phyloP scores from a whole-genome alignment of 2,797 vertebrate species.

The Caiman crocodilus region DNA sequence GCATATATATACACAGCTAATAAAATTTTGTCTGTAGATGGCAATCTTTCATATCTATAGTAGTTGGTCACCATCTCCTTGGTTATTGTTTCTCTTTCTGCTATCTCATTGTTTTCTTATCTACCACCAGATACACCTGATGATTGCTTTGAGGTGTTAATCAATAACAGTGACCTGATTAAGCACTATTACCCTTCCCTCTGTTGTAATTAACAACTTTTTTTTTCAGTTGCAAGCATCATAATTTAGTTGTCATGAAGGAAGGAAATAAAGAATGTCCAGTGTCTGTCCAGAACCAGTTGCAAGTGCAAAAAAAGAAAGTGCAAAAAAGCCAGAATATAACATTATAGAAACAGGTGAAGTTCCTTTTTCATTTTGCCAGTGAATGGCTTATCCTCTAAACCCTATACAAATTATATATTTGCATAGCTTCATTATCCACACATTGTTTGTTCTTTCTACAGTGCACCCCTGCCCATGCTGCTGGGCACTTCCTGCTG shows the following conservation, averaged over 20 bases:
- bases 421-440: not conserved
- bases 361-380: not conserved
- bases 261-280: not conserved
- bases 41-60: not conserved
- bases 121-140: constrained; percentile 24
- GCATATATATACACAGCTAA: not conserved
- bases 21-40: not conserved
- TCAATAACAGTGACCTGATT: constrained; percentile 58
- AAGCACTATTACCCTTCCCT: not conserved
- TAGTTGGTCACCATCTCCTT: not conserved
- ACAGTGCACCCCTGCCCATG: too few relatives aligned
- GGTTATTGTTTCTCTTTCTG: not conserved
- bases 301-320: not conserved
- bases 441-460: not conserved
- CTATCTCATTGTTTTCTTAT: constrained; percentile 53
- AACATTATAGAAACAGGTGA: not conserved
- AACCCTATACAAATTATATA: rapidly evolving
- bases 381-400: not conserved
- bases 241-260: constrained; percentile 46
- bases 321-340: not conserved
- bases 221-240: not conserved
- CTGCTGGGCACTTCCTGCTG: too few relatives aligned
- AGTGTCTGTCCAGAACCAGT: not conserved
- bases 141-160: constrained; percentile 74
- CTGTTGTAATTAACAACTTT: not conserved